Evolutionary conservation across 2,113 vertebrate genomes (phyloP), one percentile per base, ranked within the genome.

Genomic region (Delphinapterus leucas): DNA sequence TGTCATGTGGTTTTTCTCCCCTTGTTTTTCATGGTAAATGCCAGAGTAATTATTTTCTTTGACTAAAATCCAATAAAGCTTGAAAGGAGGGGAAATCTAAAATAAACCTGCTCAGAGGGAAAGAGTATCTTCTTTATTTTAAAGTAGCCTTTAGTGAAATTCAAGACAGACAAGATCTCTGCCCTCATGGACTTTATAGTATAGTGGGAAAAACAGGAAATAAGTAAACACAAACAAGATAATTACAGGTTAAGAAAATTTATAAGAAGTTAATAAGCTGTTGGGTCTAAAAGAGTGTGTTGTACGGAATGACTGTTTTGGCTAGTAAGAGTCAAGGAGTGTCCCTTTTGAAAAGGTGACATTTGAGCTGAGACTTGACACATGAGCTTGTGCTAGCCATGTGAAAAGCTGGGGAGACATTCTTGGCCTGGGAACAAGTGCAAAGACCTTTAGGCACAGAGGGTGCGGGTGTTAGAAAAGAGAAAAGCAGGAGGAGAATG

Each of bases 21-120:
- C 36, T 80, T 31, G 14, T 92, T 94, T 96, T 89, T 77, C 33
- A 8, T 77, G 65, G 81, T 68, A 58, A 90, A 53, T 90, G 80
- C 41, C 95, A 94, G 20, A 80, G 68, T 89, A 92, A 90, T 87
- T 93, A 41, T 58, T 53, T 41, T 90, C 80, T 97, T 88, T 63
- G n/a, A 73, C 74, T 68, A 87, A 95, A 94, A 94, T 79, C 70
- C 80, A 79, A 1, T 77, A 44, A 80, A 93, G 23, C 44, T 91
- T 93, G 77, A 95, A 71, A 47, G 7, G 44, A 68, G 26, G 28
- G 3, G 36, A 53, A 58, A 87, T 83, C 74, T 83, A 58, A 97
- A 97, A 41, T 88, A 84, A 92, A 55, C 55, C 44, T 89, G 44
- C 31, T 49, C 41, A 70, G 23, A 92, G 36, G 49, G 33, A 68